Conservation (phyloP, 2,113 vertebrate species). For the Ctenomys sociabilis region DNA sequence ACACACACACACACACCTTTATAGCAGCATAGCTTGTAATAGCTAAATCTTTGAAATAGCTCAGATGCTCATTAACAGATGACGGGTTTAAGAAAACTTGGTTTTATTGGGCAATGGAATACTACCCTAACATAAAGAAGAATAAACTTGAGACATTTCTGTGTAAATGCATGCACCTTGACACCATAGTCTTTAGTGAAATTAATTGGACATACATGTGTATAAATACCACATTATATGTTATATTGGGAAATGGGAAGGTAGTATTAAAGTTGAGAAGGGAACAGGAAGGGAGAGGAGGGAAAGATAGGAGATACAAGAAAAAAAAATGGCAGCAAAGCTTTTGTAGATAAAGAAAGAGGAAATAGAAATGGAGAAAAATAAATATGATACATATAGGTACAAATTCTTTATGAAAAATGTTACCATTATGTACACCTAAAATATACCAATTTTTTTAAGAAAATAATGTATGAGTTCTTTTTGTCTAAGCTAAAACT, state of each 20-base stretch:
- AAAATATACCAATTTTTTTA: neutral
- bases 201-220: neutral
- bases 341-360: neutral
- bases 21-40: neutral
- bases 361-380: neutral
- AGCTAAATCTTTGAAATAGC: neutral
- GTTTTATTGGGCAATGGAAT: neutral
- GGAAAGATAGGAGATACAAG: neutral
- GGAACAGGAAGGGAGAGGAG: neutral
- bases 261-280: neutral
- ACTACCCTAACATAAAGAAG: neutral
- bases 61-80: neutral
- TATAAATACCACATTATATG: neutral
- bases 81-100: neutral
- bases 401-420: neutral
- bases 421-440: neutral
- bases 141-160: neutral
- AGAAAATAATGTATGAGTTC: neutral
- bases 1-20: no score
- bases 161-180: neutral
- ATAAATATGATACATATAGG: neutral
- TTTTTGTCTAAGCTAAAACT: neutral
- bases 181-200: neutral
- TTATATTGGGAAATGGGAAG: neutral
- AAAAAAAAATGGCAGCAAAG: neutral